Evolutionary conservation across 2,113 vertebrate species (phyloP).

Genomic region (Heteronetta atricapilla): DNA sequence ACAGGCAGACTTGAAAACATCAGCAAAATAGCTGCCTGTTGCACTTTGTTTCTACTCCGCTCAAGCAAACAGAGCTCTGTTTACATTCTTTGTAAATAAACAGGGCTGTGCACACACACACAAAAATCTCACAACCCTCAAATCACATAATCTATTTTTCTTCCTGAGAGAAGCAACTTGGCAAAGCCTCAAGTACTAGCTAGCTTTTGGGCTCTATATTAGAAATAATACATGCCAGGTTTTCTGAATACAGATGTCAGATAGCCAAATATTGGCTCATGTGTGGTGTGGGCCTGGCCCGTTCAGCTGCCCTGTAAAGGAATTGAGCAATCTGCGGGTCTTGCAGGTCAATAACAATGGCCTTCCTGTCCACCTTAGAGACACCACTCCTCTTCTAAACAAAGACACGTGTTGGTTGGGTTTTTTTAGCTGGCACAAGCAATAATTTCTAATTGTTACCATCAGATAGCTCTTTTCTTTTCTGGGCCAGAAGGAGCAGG

Average conservation of each 20-base stretch:
- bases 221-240: background rate
- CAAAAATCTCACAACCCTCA: background rate
- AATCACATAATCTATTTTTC: constrained; percentile 10
- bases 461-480: background rate
- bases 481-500: background rate
- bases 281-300: background rate
- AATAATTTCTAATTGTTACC: background rate
- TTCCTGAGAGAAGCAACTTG: constrained; percentile 16
- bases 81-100: constrained; percentile 42
- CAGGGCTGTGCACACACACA: background rate
- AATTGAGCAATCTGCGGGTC: background rate
- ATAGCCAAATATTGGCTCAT: background rate
- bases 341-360: background rate
- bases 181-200: constrained; percentile 4
- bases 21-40: constrained; percentile 27
- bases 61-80: constrained; percentile 26
- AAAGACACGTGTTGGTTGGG: no score
- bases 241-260: constrained; percentile 23
- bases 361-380: background rate
- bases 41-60: constrained; percentile 33
- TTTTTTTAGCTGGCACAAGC: background rate
- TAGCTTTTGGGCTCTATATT: background rate
- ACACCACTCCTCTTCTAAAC: background rate
- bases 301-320: background rate
- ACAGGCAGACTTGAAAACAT: constrained; percentile 20